These are phyloP conservation scores for Peromyscus leucopus DNA, from an alignment of 2,113 vertebrate genomes.

Conservation along the genomic window DNA sequence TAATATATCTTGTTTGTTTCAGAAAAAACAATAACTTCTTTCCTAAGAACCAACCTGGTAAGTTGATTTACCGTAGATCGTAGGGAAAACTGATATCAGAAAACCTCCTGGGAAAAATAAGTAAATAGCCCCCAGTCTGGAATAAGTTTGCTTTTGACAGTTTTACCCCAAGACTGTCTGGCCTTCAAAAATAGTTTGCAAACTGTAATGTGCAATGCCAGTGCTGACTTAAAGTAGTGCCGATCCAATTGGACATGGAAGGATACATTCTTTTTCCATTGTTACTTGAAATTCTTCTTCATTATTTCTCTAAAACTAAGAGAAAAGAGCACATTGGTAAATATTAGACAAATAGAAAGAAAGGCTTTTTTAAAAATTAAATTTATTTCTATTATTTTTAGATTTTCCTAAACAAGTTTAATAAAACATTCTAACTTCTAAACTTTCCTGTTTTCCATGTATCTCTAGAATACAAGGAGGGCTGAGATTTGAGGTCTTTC, in stretches of 20 bases:
- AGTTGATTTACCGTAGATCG: neutral
- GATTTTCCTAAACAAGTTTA: conserved; percentile 6
- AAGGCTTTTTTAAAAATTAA: neutral
- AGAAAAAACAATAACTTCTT: conserved; percentile 30
- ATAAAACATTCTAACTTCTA: neutral
- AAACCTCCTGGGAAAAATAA: neutral
- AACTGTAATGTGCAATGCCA: neutral
- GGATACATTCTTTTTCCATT: neutral
- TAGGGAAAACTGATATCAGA: neutral
- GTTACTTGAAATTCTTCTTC: neutral
- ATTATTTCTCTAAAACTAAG: neutral
- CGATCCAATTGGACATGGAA: conserved; percentile 7
- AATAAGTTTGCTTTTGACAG: conserved; percentile 15
- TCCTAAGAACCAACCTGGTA: neutral
- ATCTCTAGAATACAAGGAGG: neutral
- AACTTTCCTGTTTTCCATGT: neutral
- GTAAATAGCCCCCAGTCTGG: neutral
- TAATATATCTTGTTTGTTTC: conserved; percentile 22
- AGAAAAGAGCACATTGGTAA: neutral
- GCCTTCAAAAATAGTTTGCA: conserved; percentile 22
- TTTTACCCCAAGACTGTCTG: neutral
- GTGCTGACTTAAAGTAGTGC: conserved; percentile 28
- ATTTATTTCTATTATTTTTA: conserved; percentile 38
- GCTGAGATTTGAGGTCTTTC: neutral
- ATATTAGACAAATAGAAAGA: neutral